These are phyloP conservation scores for Trilocha varians DNA, from an alignment of 2,888 invertebrate genomes.

Conservation along the genomic window DNA sequence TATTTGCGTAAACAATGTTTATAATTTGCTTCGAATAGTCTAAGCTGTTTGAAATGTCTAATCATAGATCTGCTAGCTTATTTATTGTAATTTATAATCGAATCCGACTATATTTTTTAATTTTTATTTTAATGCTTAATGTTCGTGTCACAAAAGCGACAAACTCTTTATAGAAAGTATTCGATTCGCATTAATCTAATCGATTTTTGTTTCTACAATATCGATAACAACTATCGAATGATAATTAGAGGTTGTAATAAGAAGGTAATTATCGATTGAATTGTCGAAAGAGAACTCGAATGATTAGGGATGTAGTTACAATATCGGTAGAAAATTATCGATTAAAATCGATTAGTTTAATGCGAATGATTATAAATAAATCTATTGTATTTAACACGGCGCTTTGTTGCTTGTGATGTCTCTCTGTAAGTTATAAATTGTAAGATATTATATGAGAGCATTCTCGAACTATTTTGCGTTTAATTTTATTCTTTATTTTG, in stretches of 20 bases:
- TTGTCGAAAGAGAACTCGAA: too few relatives aligned
- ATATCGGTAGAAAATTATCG: too few relatives aligned
- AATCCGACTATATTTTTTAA: slow-evolving; percentile 9
- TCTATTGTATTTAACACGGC: slow-evolving; percentile 15
- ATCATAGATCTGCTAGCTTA: slow-evolving; percentile 63
- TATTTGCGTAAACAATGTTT: slow-evolving; percentile 11
- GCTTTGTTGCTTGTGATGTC: slow-evolving; percentile 41
- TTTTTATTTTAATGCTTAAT: slow-evolving; percentile 17
- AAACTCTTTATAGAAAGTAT: neutral
- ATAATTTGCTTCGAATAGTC: slow-evolving; percentile 7
- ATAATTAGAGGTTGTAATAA: neutral
- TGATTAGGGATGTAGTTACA: too few relatives aligned
- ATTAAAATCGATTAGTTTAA: neutral
- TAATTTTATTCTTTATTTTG: slow-evolving; percentile 18
- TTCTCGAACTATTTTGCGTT: slow-evolving; percentile 42
- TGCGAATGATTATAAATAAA: neutral
- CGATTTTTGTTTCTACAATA: neutral
- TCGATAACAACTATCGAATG: neutral
- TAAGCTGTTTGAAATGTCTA: slow-evolving; percentile 11
- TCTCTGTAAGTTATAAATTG: slow-evolving; percentile 56
- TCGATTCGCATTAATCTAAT: neutral
- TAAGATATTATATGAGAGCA: slow-evolving; percentile 60
- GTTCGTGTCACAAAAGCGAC: slow-evolving; percentile 29
- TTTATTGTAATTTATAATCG: slow-evolving; percentile 26
- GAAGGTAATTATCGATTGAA: too few relatives aligned